A percentile compares a stretch with the other conserved stretches of the same genome.
phyloP scores from a whole-genome alignment of 23 tunicate genomes.

The Halocynthia roretzi region DNA sequence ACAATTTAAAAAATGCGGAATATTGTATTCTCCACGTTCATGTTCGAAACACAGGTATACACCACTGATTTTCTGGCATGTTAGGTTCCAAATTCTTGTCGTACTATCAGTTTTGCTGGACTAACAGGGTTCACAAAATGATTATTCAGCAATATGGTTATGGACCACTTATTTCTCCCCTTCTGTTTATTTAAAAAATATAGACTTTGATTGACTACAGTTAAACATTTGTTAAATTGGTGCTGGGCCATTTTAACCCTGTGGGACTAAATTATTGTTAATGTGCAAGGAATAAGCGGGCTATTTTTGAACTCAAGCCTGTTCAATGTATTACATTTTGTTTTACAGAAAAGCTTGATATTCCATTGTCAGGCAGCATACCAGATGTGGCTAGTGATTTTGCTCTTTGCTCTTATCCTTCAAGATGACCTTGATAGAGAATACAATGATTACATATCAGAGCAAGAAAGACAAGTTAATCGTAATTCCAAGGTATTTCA shows the following conservation, averaged over 20 bases:
- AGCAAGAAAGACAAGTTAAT: slow-evolving; percentile 61
- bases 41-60: too few species aligned
- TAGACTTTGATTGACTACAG: background rate
- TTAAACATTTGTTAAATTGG: background rate
- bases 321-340: too few species aligned
- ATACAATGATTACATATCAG: slow-evolving; percentile 52
- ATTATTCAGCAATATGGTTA: too few species aligned
- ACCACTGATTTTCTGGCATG: too few species aligned
- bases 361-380: background rate
- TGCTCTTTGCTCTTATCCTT: slow-evolving; percentile 59
- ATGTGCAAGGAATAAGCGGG: background rate
- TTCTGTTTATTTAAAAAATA: background rate
- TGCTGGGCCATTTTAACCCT: background rate
- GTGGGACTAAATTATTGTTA: background rate
- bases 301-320: too few species aligned
- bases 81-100: too few species aligned
- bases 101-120: too few species aligned
- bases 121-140: too few species aligned
- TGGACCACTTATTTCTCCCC: too few species aligned
- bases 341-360: background rate
- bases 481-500: slow-evolving; percentile 50
- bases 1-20: too few species aligned
- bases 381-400: slow-evolving; percentile 62
- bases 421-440: slow-evolving; percentile 82
- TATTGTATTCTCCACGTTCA: too few species aligned